Percentiles rank a stretch among this genome's conserved stretches.
Conservation (phyloP, 2,113 vertebrate species). For the Datnioides undecimradiatus region DNA sequence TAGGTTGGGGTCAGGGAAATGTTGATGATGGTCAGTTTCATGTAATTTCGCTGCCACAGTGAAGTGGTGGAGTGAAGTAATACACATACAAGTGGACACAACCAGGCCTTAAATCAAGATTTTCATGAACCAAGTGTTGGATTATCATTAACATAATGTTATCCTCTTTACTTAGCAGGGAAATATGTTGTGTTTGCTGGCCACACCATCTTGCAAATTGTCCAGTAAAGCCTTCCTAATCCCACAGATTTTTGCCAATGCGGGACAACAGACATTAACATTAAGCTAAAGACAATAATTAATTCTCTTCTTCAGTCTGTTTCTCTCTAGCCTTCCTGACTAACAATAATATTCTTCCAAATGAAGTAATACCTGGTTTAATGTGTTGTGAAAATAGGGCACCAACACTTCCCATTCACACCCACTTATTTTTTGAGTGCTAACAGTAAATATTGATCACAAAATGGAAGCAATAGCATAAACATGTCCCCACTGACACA, state of each 20-base stretch:
- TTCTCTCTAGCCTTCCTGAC: constrained; percentile 1
- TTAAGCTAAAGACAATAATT: constrained; percentile 36
- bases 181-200: constrained; percentile 41
- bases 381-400: constrained; percentile 20
- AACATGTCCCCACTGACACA: constrained; percentile 35
- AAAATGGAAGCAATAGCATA: constrained; percentile 28
- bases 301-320: constrained; percentile 39
- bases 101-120: background rate
- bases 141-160: constrained; percentile 21
- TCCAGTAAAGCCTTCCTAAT: constrained; percentile 58
- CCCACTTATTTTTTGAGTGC: background rate
- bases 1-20: background rate
- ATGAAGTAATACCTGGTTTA: constrained; percentile 6
- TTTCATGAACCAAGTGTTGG: constrained; percentile 19
- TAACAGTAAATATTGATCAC: constrained; percentile 41
- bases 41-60: background rate
- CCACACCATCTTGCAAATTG: constrained; percentile 36
- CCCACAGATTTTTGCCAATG: constrained; percentile 35
- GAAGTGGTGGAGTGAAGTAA: background rate
- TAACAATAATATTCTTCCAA: background rate
- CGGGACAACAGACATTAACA: constrained; percentile 27
- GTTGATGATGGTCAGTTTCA: background rate
- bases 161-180: constrained; percentile 29
- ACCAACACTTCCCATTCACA: background rate
- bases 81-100: background rate